Conservation (phyloP, 92 coral and sea anemone species). For the Porites evermanni region DNA sequence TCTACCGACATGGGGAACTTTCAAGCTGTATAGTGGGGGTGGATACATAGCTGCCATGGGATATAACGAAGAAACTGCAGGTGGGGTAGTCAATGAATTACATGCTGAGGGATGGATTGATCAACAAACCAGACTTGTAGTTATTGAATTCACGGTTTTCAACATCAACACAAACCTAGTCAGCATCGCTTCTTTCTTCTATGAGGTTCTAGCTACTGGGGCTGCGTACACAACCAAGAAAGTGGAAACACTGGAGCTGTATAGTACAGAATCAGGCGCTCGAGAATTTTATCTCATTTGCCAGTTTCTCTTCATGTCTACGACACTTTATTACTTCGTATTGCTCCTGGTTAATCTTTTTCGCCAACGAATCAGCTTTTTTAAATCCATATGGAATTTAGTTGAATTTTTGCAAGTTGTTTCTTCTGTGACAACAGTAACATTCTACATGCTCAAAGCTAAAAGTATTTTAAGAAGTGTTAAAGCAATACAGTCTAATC, state of each 20-base stretch:
- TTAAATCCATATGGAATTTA: constrained; percentile 41
- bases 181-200: constrained; percentile 35
- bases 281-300: constrained; percentile 45
- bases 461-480: constrained; percentile 31
- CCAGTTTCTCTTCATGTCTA: constrained; percentile 43
- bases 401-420: constrained; percentile 16
- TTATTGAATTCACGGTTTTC: constrained; percentile 50
- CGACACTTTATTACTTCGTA: constrained; percentile 26
- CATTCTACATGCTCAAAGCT: constrained; percentile 32
- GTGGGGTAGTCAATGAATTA: constrained; percentile 23
- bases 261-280: constrained; percentile 43
- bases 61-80: constrained; percentile 40
- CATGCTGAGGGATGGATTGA: constrained; percentile 41
- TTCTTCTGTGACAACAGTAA: constrained; percentile 37
- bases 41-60: constrained; percentile 45
- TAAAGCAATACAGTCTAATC: constrained; percentile 35
- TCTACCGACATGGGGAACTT: constrained; percentile 21
- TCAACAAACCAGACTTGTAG: constrained; percentile 49
- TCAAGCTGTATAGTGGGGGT: constrained; percentile 34
- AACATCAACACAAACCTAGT: constrained; percentile 51
- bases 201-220: constrained; percentile 50
- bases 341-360: constrained; percentile 21
- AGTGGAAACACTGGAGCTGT: constrained; percentile 42
- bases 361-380: constrained; percentile 37
- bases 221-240: constrained; percentile 25